Conservation (phyloP, 1,140 invertebrate species). For the Pteromalus puparum region DNA sequence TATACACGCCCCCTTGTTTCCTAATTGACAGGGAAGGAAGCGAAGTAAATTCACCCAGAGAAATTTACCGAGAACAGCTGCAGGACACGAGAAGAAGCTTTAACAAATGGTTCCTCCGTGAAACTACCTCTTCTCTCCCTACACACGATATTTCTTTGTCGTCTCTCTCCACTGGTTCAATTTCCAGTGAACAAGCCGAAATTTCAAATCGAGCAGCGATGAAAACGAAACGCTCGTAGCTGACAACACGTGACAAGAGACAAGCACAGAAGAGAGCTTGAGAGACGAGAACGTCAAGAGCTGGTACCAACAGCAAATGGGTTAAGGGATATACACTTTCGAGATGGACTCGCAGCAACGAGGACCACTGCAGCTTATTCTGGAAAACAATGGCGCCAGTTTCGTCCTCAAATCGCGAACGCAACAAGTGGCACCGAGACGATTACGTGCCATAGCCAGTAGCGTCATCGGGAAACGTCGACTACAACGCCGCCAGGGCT, state of each 20-base stretch:
- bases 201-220: slow-evolving; percentile 3
- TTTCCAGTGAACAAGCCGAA: neutral
- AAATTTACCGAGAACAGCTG: neutral
- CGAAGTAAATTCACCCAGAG: neutral
- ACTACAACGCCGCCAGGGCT: neutral
- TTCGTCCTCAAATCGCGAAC: slow-evolving; percentile 55
- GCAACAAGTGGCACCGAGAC: slow-evolving; percentile 61
- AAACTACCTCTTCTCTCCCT: slow-evolving; percentile 56
- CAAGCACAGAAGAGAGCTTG: too few relatives aligned
- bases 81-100: slow-evolving; percentile 24
- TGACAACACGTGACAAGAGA: neutral
- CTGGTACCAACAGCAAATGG: neutral
- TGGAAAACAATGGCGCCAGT: slow-evolving; percentile 58
- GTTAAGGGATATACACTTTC: neutral
- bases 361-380: slow-evolving; percentile 46
- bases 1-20: neutral
- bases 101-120: slow-evolving; percentile 63
- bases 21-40: slow-evolving; percentile 15
- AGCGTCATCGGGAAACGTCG: neutral
- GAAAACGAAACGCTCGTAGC: neutral
- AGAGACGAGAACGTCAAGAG: neutral
- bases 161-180: neutral
- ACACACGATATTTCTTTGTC: slow-evolving; percentile 27
- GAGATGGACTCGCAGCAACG: slow-evolving; percentile 23
- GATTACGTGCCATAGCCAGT: slow-evolving; percentile 21